phyloP scores from a whole-genome alignment of 2,888 invertebrate species.

The Macrostomum cliftonense region DNA sequence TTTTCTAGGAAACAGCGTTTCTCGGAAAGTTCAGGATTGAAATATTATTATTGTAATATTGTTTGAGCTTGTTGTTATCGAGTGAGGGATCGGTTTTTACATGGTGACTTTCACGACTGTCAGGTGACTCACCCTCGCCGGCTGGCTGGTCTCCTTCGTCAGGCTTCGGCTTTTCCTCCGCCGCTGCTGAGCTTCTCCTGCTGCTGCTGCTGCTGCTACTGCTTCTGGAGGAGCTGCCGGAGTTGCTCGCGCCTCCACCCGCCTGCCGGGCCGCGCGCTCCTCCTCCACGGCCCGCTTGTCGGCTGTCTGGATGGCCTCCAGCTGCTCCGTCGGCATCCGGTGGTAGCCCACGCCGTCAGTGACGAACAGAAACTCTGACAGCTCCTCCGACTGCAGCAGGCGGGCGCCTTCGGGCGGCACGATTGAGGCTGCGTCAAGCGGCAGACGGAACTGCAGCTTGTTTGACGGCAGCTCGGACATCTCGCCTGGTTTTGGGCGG shows the following conservation, averaged over 20 bases:
- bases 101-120: too few species aligned
- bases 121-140: neutral
- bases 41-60: too few species aligned
- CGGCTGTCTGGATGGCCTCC: neutral
- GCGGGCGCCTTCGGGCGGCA: slow-evolving; percentile 17
- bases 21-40: too few species aligned
- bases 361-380: too few species aligned
- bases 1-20: too few species aligned
- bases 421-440: slow-evolving; percentile 22
- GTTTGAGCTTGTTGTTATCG: too few species aligned
- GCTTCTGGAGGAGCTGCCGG: neutral
- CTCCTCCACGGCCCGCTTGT: neutral
- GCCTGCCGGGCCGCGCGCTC: neutral
- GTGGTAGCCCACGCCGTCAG: too few species aligned
- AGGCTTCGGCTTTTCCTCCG: neutral
- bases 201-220: neutral
- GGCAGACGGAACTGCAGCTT: slow-evolving; percentile 30
- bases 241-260: neutral
- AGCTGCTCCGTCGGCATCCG: neutral
- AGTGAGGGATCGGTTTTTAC: too few species aligned
- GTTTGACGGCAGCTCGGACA: slow-evolving; percentile 23
- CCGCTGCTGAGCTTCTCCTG: neutral
- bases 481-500: slow-evolving; percentile 1
- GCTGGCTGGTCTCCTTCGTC: neutral
- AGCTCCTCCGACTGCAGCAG: neutral